Evolutionary conservation across 64 coral and sea anemone genomes (phyloP), one percentile per base, ranked within the genome.

Genomic region (Cladopsammia gracilis): DNA sequence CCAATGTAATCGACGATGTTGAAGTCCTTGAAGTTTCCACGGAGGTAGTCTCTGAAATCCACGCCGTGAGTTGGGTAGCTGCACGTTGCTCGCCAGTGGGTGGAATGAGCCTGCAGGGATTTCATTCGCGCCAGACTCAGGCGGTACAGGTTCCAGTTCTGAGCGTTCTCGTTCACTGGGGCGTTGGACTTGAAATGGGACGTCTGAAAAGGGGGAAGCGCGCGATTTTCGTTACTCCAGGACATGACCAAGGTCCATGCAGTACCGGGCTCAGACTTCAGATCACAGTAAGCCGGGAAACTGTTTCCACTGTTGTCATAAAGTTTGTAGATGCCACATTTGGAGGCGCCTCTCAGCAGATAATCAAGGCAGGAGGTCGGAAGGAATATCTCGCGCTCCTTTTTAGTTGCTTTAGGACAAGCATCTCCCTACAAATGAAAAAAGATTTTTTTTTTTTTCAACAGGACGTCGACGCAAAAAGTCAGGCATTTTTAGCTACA

Each of bases 221-320:
- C 13, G 16, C 52, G 58, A 48, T 92, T 74, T 56, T 44, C n/a
- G 10, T 43, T 83, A 11, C 22, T 54, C 78, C 78, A 83, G 13
- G 90, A 92, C 53, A 64, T 73, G 3, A 87, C 53, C 46, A 93
- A 34, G 0, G 91, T 93, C 86, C 86, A 94, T 9, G 86, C 86
- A 45, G 73, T 89, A n/a, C 86, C 87, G 0, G 65, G 51, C 58
- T 94, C 93, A 11, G 77, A 78, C n/a, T 73, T 94, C 86, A 94
- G 58, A 58, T 94, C 93, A 76, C 93, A 89, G 77, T 82, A 91
- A 23, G 78, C 76, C 14, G 60, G 62, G 57, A 50, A 78, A 68
- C 62, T 54, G 20, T 66, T 65, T 10, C 75, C 77, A 15, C 34
- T 11, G 20, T 20, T 51, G 61, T 91, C 77, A 13, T 82, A 91